Evolutionary conservation across 1,140 invertebrate species (phyloP).

Genomic region (Caligus rogercresseyi): DNA sequence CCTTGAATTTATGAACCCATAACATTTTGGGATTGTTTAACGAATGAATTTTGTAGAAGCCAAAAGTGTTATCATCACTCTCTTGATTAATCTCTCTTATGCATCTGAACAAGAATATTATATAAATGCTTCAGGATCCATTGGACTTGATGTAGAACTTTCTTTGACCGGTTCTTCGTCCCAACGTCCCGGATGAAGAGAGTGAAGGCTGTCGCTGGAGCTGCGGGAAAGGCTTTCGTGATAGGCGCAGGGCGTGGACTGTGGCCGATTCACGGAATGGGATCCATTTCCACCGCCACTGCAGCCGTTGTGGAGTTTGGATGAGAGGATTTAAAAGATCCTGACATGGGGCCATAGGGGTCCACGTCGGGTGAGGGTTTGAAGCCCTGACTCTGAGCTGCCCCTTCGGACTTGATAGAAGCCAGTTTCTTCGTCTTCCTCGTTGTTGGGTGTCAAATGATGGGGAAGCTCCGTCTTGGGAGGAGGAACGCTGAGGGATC

Average conservation of each 20-base stretch:
- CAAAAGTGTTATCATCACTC: too few relatives aligned
- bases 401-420: neutral
- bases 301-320: too few relatives aligned
- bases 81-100: too few relatives aligned
- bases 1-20: too few relatives aligned
- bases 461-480: neutral
- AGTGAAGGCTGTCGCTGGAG: too few relatives aligned
- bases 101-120: too few relatives aligned
- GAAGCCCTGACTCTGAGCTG: neutral
- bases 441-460: too few relatives aligned
- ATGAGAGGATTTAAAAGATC: neutral
- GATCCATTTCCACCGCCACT: too few relatives aligned
- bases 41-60: too few relatives aligned
- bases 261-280: too few relatives aligned
- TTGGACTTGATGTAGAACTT: neutral
- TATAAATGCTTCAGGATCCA: too few relatives aligned
- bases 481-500: neutral
- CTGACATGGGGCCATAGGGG: neutral
- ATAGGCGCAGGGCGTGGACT: neutral
- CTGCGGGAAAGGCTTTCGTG: neutral
- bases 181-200: neutral
- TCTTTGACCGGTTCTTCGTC: neutral
- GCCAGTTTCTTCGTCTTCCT: neutral
- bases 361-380: neutral
- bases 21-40: too few relatives aligned